Percentiles rank a stretch among this genome's conserved stretches.
phyloP scores from a whole-genome alignment of 2,888 invertebrate species.

The Muschampia staudingeri region DNA sequence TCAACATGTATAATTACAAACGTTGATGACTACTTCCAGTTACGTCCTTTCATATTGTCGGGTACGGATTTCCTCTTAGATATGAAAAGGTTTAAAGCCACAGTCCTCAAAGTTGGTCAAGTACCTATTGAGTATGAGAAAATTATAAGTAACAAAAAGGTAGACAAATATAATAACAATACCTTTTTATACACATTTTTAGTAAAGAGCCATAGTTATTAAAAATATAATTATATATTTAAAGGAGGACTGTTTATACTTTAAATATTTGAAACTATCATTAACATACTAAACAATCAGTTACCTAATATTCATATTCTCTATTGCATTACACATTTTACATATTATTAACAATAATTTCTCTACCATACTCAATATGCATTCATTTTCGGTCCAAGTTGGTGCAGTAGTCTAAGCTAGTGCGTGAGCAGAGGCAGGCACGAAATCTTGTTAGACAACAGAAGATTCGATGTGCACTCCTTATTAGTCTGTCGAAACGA shows the following conservation, averaged over 20 bases:
- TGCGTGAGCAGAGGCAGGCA: neutral
- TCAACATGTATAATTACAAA: neutral
- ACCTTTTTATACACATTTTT: too few species aligned
- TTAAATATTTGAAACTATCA: too few species aligned
- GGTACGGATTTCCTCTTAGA: constrained; percentile 2
- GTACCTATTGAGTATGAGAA: neutral
- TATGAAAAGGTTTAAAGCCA: constrained; percentile 5
- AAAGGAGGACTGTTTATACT: too few species aligned
- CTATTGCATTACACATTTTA: too few species aligned
- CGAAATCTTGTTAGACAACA: neutral
- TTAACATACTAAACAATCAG: too few species aligned
- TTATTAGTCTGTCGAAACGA: constrained; percentile 36
- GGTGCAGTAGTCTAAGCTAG: neutral
- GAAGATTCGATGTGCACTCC: constrained; percentile 18
- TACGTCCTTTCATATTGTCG: neutral
- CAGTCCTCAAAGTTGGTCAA: neutral
- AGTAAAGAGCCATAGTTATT: too few species aligned
- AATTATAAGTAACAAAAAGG: too few species aligned
- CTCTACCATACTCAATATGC: neutral
- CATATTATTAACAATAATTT: too few species aligned
- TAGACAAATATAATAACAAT: too few species aligned
- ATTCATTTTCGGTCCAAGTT: neutral
- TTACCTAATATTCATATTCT: too few species aligned
- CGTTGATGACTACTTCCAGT: neutral
- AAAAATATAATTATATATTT: too few species aligned